Percentiles rank a stretch among this genome's conserved stretches.
Conservation (phyloP, 2,113 vertebrate species). For the Aramus guarauna region DNA sequence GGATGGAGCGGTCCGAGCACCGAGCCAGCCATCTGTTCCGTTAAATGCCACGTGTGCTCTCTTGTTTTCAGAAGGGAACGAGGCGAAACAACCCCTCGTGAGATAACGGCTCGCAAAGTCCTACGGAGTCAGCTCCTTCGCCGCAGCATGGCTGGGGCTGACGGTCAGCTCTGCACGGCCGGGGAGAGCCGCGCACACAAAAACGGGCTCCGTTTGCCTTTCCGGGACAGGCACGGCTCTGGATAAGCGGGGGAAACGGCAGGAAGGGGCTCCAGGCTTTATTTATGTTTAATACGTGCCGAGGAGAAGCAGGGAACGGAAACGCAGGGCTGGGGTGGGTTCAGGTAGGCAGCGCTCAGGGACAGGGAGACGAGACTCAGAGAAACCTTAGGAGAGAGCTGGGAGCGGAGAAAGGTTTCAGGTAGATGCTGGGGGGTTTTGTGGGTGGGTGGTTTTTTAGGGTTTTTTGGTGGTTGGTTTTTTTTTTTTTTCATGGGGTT, state of each 20-base stretch:
- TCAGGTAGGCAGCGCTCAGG: fast-evolving
- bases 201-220: neutral
- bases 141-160: neutral
- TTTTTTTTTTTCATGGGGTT: neutral
- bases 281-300: neutral
- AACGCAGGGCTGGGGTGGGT: fast-evolving
- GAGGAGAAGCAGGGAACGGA: neutral
- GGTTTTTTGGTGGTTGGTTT: neutral
- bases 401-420: neutral
- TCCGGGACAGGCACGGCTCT: neutral
- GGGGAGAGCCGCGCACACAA: neutral
- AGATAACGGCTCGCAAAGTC: neutral
- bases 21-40: neutral
- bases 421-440: neutral
- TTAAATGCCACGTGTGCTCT: neutral
- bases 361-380: neutral
- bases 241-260: neutral
- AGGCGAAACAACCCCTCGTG: neutral
- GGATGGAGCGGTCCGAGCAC: fast-evolving
- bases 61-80: neutral
- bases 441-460: too few species aligned
- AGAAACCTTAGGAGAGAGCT: neutral
- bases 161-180: neutral
- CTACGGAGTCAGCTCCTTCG: neutral
- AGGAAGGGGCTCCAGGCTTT: neutral